Conservation (phyloP, 2,113 vertebrate genomes). For the Uria aalge region DNA sequence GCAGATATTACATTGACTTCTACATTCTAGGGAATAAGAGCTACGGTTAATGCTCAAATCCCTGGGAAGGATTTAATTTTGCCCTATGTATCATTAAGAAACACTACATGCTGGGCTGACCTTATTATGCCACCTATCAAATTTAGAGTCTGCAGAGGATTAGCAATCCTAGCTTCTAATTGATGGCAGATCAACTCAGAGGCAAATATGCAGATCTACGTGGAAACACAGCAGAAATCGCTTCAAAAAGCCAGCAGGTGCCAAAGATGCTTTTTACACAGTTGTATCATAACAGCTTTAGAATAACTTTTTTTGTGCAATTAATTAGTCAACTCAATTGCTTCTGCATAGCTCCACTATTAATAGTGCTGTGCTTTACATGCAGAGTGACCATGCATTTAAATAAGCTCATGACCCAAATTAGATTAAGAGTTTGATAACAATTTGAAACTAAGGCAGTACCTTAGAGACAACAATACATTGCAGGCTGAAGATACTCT, state of each 20-base stretch:
- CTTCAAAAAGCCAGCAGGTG: constrained; percentile 22
- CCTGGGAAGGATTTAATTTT: constrained; percentile 19
- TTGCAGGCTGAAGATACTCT: constrained; percentile 66
- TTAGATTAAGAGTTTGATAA: constrained; percentile 65
- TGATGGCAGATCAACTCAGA: constrained; percentile 32
- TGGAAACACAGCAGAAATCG: constrained; percentile 20
- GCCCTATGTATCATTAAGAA: constrained; percentile 13
- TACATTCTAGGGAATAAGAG: background rate
- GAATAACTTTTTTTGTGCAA: background rate
- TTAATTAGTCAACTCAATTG: constrained; percentile 25
- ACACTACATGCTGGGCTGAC: constrained; percentile 24
- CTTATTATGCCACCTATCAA: constrained; percentile 50
- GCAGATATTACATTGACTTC: background rate
- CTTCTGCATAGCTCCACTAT: constrained; percentile 13
- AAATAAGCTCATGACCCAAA: constrained; percentile 54
- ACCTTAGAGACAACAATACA: constrained; percentile 57
- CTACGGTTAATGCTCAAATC: background rate
- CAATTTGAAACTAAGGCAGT: constrained; percentile 59
- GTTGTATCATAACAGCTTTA: background rate
- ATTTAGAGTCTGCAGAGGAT: constrained; percentile 53
- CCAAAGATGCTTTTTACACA: background rate
- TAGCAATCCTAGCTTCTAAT: constrained; percentile 41
- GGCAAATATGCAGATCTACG: background rate
- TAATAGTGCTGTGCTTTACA: constrained; percentile 54
- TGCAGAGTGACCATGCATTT: constrained; percentile 51